phyloP scores from a whole-genome alignment of 2,113 vertebrate genomes.

The Amblyornis subalaris region DNA sequence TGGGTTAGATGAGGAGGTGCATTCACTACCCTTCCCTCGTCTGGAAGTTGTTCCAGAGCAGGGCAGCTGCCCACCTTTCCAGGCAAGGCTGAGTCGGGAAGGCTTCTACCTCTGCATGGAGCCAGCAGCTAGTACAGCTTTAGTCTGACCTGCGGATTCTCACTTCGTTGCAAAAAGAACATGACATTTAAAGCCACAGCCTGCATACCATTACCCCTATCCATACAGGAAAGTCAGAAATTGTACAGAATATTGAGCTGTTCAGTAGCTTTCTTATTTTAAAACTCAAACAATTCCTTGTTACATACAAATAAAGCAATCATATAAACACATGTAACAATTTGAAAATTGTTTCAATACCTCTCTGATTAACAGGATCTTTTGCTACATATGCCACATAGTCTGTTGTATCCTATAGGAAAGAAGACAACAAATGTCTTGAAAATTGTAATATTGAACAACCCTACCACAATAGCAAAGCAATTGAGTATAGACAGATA shows the following conservation, averaged over 20 bases:
- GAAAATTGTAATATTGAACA: neutral
- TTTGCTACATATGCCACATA: slow-evolving; percentile 94
- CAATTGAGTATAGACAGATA: neutral
- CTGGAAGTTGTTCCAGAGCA: neutral
- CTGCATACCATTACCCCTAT: neutral
- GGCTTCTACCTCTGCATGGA: neutral
- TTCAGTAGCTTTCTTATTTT: neutral
- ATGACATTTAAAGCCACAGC: neutral
- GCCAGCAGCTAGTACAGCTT: neutral
- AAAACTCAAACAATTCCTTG: neutral
- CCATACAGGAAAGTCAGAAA: neutral
- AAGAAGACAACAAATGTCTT: slow-evolving; percentile 47
- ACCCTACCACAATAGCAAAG: neutral
- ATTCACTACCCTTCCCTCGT: neutral
- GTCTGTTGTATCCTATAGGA: slow-evolving; percentile 84
- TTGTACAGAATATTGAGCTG: neutral
- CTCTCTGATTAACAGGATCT: slow-evolving; percentile 88
- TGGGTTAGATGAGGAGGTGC: neutral
- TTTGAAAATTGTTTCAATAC: slow-evolving; percentile 66
- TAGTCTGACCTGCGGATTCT: neutral
- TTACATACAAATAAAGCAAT: neutral
- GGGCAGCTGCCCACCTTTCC: neutral
- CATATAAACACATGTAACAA: neutral
- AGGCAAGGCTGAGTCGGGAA: neutral
- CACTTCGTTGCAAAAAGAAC: neutral